Conservation (phyloP, 2,888 invertebrate genomes). For the Apodemia hepburni region DNA sequence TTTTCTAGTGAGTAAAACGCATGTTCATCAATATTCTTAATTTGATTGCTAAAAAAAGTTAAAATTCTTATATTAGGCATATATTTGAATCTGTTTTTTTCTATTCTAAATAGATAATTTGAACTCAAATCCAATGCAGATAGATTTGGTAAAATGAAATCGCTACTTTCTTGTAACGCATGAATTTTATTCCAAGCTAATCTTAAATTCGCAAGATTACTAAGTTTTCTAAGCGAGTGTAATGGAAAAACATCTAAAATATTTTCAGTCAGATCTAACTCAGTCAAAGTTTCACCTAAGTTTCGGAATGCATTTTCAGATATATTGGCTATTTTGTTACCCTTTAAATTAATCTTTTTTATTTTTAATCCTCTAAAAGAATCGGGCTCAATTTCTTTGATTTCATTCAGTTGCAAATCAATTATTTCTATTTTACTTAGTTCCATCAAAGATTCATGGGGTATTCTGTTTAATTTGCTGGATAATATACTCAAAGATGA, state of each 20-base stretch:
- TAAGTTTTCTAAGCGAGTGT: constrained; percentile 87
- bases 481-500: constrained; percentile 89
- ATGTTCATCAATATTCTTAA: constrained; percentile 87
- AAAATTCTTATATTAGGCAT: constrained; percentile 90
- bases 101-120: constrained; percentile 89
- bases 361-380: constrained; percentile 91
- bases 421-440: constrained; percentile 86
- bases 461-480: constrained; percentile 86
- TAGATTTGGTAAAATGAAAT: constrained; percentile 85
- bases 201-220: constrained; percentile 84
- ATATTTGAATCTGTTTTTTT: constrained; percentile 88
- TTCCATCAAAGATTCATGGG: constrained; percentile 86
- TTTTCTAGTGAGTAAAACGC: constrained; percentile 87
- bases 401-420: constrained; percentile 92
- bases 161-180: constrained; percentile 86
- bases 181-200: constrained; percentile 92
- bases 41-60: constrained; percentile 91
- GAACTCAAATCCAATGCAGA: constrained; percentile 91
- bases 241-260: constrained; percentile 91
- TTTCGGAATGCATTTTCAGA: constrained; percentile 92
- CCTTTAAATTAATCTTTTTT: constrained; percentile 90
- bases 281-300: constrained; percentile 87
- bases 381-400: constrained; percentile 89
- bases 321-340: constrained; percentile 89
- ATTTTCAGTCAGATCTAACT: constrained; percentile 93